Percentiles rank a stretch among this genome's conserved stretches.
Conservation (phyloP, 2,888 invertebrate genomes). For the Agrochola macilenta region DNA sequence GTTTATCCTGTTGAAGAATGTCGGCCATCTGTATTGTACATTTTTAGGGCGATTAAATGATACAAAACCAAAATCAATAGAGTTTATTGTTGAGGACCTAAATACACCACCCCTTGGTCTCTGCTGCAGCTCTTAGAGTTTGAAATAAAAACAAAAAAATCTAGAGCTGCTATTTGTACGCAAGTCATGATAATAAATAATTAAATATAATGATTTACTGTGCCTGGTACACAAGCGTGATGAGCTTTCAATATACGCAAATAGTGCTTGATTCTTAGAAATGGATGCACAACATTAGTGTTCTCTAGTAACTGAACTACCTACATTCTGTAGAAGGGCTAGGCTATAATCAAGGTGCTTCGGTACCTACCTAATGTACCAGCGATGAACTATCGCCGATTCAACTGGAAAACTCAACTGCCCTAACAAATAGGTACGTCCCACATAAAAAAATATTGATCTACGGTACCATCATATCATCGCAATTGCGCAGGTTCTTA, state of each 20-base stretch:
- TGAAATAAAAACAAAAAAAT: background rate
- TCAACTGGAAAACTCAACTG: background rate
- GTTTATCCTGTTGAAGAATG: slow-evolving; percentile 84
- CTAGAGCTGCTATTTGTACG: background rate
- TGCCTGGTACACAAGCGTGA: background rate
- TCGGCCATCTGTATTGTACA: slow-evolving; percentile 89
- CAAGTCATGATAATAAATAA: background rate
- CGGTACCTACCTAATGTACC: background rate
- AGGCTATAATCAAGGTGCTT: background rate
- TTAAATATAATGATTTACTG: background rate
- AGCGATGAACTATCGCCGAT: background rate
- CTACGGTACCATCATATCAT: background rate
- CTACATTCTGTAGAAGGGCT: background rate
- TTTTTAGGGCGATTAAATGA: slow-evolving; percentile 90
- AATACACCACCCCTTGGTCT: slow-evolving; percentile 37
- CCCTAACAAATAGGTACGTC: background rate
- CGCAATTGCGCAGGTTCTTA: slow-evolving; percentile 7
- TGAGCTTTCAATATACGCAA: background rate
- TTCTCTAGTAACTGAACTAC: background rate
- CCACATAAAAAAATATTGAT: background rate
- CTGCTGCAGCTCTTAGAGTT: slow-evolving; percentile 10
- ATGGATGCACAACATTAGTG: too few relatives aligned
- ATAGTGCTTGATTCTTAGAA: background rate
- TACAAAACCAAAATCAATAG: slow-evolving; percentile 79
- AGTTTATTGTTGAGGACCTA: slow-evolving; percentile 70